Evolutionary conservation across 2,797 vertebrate species (phyloP), one percentile per base, ranked within the genome.

Genomic region (Notolabrus celidotus): DNA sequence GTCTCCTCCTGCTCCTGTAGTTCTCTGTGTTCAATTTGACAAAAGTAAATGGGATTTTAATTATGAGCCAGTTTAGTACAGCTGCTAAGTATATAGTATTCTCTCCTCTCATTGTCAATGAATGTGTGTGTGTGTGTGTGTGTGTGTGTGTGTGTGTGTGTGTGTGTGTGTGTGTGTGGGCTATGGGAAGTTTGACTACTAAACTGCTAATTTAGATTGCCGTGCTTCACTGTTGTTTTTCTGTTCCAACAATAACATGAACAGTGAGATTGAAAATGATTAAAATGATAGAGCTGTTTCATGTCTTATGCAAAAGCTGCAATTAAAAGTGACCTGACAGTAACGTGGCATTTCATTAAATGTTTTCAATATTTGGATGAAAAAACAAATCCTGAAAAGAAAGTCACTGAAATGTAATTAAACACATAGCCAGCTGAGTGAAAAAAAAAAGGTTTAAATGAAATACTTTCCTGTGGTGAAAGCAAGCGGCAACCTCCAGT

Each of bases 61-160:
- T 86, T 83, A 60, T 76, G 80, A 77, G 75, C 85, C 67, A 53
- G 62, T 86, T 85, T 82, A 51, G 71, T 67, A 67, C 17, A 63
- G 72, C 69, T 86, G 68, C 80, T 74, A 68, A n/a, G 59, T 74
- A 49, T 86, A 43, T 45, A 62, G 43, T 25, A 20, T 42, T 25
- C 17, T 46, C 4, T 17, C 34, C 19, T 36, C 11, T 16, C 57
- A 4, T 29, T 53, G 33, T 31, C 5, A 12, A 12, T 20, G 1
- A 19, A 5, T 20, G 5, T 38, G 15, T 39, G 47, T 46, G 50
- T 33, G 19, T 52, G 16, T 55, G 58, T 25, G 27, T 71, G 38
- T 54, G 12, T 50, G 27, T 41, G 58, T 49, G 52, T 15, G 29
- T 34, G n/a, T 19, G 31, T 34, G 10, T 45, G 19, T 20, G n/a